Base-by-base conservation (phyloP, 2,888 invertebrate species). In the Apocheima hispidaria region DNA sequence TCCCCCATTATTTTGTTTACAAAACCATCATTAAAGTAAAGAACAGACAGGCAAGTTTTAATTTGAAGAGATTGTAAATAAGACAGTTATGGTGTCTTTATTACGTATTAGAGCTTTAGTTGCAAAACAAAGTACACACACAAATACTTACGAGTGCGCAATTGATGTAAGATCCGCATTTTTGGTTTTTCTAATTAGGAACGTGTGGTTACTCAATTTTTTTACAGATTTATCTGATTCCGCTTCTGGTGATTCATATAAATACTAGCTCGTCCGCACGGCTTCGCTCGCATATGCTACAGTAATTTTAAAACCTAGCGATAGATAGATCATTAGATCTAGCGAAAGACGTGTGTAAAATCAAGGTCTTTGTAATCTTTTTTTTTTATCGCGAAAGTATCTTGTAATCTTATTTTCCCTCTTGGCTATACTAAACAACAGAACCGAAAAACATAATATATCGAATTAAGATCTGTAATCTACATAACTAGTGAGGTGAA, bases 11-110 rank as follows among this genome's bases (percentile, higher is more conserved):
- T 44, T 20, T 46, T 30, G 30, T 38, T 38, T 26, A 21, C 26
- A 3, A 26, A 38, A 38, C 28, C 21, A 12, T 26, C 16, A 18
- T 50, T 26, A 38, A 36, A 33, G 21, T n/a, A n/a, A 16, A 36
- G 12, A 50, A 7, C 18, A n/a, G n/a, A n/a, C n/a, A n/a, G n/a
- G n/a, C 14, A 26, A 2, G 50, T 23, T 50, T 38, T 38, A 35
- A 16, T 50, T 38, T 38, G 36, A 38, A 12, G 26, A 38, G 36
- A 50, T 46, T 12, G 20, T 46, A 20, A 46, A 30, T 46, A 26
- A 44, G 7, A 44, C 46, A n/a, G 46, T 33, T 60, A 61, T 68
- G 49, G 58, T 62, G 52, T 70, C 69, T 71, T 66, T 33, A 7
- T 56, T 49, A 40, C 40, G 30, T 49, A 41, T 38, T 14, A 38